These are phyloP conservation scores for Kryptolebias marmoratus DNA, from an alignment of 2,113 vertebrate genomes.

Conservation along the genomic window DNA sequence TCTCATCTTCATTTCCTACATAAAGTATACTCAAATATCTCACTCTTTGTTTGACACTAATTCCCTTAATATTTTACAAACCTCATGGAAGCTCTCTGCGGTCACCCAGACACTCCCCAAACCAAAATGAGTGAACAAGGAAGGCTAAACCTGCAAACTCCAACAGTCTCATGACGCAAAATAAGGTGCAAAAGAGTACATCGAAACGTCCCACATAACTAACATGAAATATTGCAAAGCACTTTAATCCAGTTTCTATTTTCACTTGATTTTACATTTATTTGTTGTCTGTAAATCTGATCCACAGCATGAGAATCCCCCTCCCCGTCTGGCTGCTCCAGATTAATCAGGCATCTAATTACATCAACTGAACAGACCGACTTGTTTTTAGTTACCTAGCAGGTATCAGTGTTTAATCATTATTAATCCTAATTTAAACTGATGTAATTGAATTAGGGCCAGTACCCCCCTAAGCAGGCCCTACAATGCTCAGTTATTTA, in stretches of 20 bases:
- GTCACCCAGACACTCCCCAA: not conserved
- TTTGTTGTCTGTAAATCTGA: not conserved
- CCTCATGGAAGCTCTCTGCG: slow-evolving; percentile 1
- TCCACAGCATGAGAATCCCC: not conserved
- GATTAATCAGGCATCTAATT: not conserved
- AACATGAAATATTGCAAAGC: not conserved
- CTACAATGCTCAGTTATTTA: not conserved
- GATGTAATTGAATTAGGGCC: not conserved
- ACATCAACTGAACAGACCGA: not conserved
- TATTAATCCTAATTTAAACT: not conserved
- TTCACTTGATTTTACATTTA: not conserved
- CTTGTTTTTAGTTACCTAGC: not conserved
- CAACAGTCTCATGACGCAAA: too few relatives aligned
- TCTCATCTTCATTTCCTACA: not conserved
- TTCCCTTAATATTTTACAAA: not conserved
- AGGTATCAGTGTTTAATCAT: not conserved
- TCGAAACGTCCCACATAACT: too few relatives aligned
- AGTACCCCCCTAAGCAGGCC: not conserved
- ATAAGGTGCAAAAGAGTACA: too few relatives aligned
- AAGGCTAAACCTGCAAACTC: too few relatives aligned
- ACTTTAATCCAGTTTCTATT: not conserved
- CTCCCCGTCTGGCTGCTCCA: not conserved
- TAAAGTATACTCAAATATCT: not conserved
- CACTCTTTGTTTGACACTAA: too few relatives aligned
- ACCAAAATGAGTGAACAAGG: not conserved